Conservation (phyloP, 2,888 invertebrate genomes). For the Lysandra bellargus region DNA sequence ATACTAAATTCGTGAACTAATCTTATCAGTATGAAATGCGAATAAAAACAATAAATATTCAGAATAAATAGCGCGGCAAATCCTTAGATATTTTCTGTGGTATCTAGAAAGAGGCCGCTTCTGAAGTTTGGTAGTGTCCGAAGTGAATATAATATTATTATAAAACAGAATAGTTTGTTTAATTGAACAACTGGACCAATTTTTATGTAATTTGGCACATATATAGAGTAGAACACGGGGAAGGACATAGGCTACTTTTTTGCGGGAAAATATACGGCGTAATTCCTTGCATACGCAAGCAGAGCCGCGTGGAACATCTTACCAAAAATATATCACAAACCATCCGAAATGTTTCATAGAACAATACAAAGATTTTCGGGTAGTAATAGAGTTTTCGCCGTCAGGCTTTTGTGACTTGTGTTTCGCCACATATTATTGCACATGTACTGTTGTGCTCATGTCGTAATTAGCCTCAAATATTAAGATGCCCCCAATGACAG, state of each 20-base stretch:
- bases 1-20: not conserved
- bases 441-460: constrained; percentile 9
- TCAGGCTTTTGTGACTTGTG: not conserved
- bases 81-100: not conserved
- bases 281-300: too few species aligned
- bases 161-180: too few species aligned
- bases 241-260: too few species aligned
- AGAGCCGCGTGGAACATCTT: too few species aligned
- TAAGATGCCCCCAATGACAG: constrained; percentile 37
- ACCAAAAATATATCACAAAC: not conserved
- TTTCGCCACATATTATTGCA: constrained; percentile 12
- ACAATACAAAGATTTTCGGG: not conserved
- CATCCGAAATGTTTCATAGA: not conserved
- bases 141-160: too few species aligned
- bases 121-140: not conserved
- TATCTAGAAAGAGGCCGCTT: too few species aligned
- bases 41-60: not conserved
- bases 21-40: not conserved
- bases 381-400: not conserved
- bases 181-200: too few species aligned
- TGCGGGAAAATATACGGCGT: too few species aligned
- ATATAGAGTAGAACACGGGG: too few species aligned
- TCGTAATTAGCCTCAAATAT: constrained; percentile 34
- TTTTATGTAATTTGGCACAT: too few species aligned
- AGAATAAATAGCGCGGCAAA: not conserved